These are phyloP conservation scores for Macropis europaea DNA, from an alignment of 2,888 invertebrate species.

Conservation along the genomic window DNA sequence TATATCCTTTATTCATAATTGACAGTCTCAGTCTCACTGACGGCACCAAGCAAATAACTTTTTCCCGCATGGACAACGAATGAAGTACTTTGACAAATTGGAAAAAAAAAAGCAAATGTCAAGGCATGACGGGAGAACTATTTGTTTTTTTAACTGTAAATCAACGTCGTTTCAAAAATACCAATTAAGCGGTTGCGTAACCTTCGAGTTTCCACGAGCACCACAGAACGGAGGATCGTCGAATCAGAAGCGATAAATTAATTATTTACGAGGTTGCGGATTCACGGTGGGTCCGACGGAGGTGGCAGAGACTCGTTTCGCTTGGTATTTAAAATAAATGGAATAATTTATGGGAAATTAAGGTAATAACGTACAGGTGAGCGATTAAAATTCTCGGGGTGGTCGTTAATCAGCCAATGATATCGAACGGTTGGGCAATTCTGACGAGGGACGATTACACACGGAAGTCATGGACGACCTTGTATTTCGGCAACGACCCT, in stretches of 20 bases:
- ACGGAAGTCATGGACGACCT: conserved; percentile 37
- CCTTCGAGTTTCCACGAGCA: not conserved
- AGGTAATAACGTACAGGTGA: not conserved
- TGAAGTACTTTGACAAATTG: too few relatives aligned
- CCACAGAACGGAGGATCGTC: not conserved
- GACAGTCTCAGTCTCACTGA: too few relatives aligned
- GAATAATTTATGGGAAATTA: not conserved
- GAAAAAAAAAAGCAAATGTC: too few relatives aligned
- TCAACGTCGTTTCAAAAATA: too few relatives aligned
- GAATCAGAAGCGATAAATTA: not conserved
- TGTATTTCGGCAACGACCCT: conserved; percentile 29
- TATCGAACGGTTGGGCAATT: conserved; percentile 13
- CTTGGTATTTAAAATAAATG: not conserved
- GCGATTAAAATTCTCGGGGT: conserved; percentile 9
- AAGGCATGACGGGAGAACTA: too few relatives aligned
- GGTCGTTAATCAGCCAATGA: conserved; percentile 33
- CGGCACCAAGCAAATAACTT: too few relatives aligned
- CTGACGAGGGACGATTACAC: conserved; percentile 4
- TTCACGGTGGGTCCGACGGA: not conserved
- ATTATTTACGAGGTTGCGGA: too few relatives aligned
- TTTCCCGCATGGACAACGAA: too few relatives aligned
- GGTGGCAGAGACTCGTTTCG: not conserved
- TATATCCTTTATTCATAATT: too few relatives aligned
- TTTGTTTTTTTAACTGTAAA: too few relatives aligned
- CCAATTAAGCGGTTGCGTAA: not conserved